Percentiles rank a stretch among this genome's conserved stretches.
These are phyloP conservation scores for Rhinogobius similis DNA, from an alignment of 2,113 vertebrate genomes.

Conservation along the genomic window DNA sequence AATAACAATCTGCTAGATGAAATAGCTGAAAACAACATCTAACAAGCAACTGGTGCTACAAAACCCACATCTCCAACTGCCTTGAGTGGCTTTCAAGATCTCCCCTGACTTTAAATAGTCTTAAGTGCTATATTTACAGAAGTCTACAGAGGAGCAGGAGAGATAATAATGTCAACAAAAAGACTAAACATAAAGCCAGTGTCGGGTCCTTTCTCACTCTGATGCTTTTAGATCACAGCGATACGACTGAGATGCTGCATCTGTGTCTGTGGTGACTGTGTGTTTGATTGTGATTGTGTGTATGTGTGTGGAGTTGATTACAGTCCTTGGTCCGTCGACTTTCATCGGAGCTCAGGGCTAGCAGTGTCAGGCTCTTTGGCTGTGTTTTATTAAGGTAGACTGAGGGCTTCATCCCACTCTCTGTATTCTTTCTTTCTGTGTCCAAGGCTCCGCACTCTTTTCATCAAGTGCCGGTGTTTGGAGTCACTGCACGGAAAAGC, in stretches of 20 bases:
- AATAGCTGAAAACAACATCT: not conserved
- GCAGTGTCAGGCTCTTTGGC: conserved; percentile 38
- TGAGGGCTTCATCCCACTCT: conserved; percentile 10
- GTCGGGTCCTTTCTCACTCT: conserved; percentile 14
- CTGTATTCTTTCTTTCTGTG: not conserved
- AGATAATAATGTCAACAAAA: conserved; percentile 13
- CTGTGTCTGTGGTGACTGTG: not conserved
- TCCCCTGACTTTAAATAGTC: not conserved
- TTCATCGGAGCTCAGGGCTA: conserved; percentile 45
- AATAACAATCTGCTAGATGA: not conserved
- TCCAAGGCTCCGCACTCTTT: conserved; percentile 9
- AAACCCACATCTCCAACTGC: not conserved
- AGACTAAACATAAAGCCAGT: conserved; percentile 20
- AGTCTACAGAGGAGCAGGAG: not conserved
- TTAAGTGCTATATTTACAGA: not conserved
- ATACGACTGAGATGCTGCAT: conserved; percentile 28
- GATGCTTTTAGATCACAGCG: conserved; percentile 23
- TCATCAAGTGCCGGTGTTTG: not conserved
- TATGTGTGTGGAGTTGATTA: conserved; percentile 37
- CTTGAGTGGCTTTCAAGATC: not conserved
- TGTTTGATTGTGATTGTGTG: conserved; percentile 13
- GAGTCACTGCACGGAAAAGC: not conserved
- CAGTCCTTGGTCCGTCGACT: conserved; percentile 33
- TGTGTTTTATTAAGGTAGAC: conserved; percentile 39
- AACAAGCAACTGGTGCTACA: not conserved